Base-by-base conservation (phyloP, 92 coral and sea anemone genomes). In the Heliopora coerulea region DNA sequence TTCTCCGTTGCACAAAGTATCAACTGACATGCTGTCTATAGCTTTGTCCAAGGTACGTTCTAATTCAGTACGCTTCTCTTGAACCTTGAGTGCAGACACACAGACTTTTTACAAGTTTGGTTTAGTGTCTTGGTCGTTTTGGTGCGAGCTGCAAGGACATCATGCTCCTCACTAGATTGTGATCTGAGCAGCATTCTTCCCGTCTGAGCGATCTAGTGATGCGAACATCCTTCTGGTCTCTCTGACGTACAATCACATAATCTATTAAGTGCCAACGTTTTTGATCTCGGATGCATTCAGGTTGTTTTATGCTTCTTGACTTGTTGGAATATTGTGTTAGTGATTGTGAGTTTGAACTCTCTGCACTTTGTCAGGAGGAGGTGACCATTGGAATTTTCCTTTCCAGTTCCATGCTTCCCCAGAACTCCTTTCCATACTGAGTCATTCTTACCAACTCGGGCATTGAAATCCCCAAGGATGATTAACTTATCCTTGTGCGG, bases 311-410 rank as follows among this genome's bases (percentile, higher is more conserved):
- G 52, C 19, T 31, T 37, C 0, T 56, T 49, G 10, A 37, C 39
- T 17, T 33, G 68, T 23, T 79, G 62, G 56, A 79, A 79, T 50
- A 79, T 24, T 50, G 78, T 66, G 82, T 78, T 78, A 41, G 82
- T 37, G 10, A 37, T 37, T 24, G 65, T 59, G 18, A 59, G 65
- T 14, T 59, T 30, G 65, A 25, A 35, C 30, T 59, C 65, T 14
- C 34, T 25, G 30, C 65, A 59, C 18, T 13, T 11, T 14, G 29
- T 14, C 30, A 59, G 30, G 18, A 59, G 24, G 27, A 59, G 30
- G 34, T 14, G 65, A 35, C 65, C 30, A 35, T 59, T 59, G 13
- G 29, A 29, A 30, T 59, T 59, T 18, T 14, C 14, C 18, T 59
- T 59, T 14, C 65, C 24, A 14, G 24, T 35, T 25, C 27, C 65